These are phyloP conservation scores for Lasioglossum vierecki DNA, from an alignment of 2,888 invertebrate genomes.

Conservation along the genomic window DNA sequence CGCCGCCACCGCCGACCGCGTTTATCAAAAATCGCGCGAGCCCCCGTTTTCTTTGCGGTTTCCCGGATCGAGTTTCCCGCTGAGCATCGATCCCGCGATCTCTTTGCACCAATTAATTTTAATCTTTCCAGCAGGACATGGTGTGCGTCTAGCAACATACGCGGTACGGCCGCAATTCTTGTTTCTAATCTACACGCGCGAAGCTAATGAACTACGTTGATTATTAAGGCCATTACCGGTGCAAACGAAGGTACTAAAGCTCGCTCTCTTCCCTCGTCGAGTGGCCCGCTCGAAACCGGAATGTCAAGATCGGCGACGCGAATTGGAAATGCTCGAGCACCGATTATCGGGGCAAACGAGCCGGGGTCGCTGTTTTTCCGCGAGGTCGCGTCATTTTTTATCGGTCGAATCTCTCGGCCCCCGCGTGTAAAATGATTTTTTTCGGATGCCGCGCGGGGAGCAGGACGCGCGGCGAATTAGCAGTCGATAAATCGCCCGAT, in stretches of 20 bases:
- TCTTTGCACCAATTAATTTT: background rate
- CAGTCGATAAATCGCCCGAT: slow-evolving; percentile 26
- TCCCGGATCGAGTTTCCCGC: background rate
- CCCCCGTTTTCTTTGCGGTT: background rate
- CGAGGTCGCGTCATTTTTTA: slow-evolving; percentile 26
- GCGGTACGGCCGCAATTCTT: background rate
- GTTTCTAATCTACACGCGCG: background rate
- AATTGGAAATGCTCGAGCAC: background rate
- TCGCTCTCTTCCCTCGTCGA: too few relatives aligned
- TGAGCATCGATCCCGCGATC: background rate
- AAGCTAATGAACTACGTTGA: background rate
- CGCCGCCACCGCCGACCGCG: background rate
- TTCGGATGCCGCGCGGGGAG: background rate
- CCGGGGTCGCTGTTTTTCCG: background rate
- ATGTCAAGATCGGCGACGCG: background rate
- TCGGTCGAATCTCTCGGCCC: background rate
- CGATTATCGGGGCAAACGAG: background rate
- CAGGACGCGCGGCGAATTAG: background rate
- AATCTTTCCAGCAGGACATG: background rate
- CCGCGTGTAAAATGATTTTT: slow-evolving; percentile 20
- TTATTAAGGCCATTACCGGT: background rate
- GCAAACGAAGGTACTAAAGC: background rate
- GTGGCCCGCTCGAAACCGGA: background rate
- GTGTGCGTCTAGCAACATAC: background rate
- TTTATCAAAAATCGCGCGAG: background rate